Conservation (phyloP, 2,113 vertebrate species). For the Cyprinodon tularosa region DNA sequence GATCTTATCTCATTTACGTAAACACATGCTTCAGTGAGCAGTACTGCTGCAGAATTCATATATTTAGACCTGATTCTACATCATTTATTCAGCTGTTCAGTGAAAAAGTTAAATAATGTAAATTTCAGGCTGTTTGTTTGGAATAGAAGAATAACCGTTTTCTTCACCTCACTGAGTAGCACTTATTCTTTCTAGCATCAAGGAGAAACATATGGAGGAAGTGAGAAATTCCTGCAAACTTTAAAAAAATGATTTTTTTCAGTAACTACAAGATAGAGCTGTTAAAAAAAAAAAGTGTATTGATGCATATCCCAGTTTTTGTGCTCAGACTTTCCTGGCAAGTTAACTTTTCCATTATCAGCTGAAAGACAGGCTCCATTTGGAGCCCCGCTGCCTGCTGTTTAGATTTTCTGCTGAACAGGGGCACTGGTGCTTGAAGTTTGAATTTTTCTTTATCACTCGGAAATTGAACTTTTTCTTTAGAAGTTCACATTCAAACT, state of each 20-base stretch:
- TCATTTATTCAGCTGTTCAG: background rate
- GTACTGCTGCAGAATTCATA: background rate
- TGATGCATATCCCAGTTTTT: constrained; percentile 44
- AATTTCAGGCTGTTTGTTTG: background rate
- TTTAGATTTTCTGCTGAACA: constrained; percentile 13
- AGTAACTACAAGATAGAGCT: constrained; percentile 12
- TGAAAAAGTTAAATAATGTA: background rate
- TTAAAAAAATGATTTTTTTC: constrained; percentile 10
- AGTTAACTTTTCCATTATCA: constrained; percentile 41
- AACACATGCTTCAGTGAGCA: background rate
- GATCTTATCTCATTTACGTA: constrained; percentile 12
- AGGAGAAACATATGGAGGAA: constrained; percentile 36
- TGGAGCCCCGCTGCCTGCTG: constrained; percentile 35
- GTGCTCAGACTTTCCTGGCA: constrained; percentile 36
- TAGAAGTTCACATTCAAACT: background rate
- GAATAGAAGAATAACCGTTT: constrained; percentile 33
- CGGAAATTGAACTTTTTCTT: background rate
- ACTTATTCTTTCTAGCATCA: constrained; percentile 27
- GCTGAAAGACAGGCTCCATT: constrained; percentile 36
- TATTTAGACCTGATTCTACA: background rate
- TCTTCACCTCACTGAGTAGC: constrained; percentile 15
- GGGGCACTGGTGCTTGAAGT: constrained; percentile 14
- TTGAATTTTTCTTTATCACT: constrained; percentile 7
- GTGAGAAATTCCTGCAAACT: constrained; percentile 18
- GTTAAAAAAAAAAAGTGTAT: constrained; percentile 15